A percentile compares a stretch with the other conserved stretches of the same genome.
Evolutionary conservation across 2,797 vertebrate genomes (phyloP).

Genomic region (Acanthurus lineatus): DNA sequence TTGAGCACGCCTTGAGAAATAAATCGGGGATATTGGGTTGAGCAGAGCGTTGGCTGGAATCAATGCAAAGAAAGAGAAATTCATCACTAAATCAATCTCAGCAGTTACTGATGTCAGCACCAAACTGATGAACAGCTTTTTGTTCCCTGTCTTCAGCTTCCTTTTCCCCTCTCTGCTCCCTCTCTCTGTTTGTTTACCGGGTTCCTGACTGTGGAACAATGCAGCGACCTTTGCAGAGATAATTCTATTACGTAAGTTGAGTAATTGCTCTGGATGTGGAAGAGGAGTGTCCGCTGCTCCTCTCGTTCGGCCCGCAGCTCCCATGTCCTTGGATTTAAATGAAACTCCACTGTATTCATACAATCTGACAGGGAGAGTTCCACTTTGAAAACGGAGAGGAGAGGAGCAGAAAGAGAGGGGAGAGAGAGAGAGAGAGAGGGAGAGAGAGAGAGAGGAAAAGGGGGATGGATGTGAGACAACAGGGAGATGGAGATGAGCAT

Average conservation of each 20-base stretch:
- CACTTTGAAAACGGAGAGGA: slow-evolving; percentile 27
- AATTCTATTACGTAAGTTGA: slow-evolving; percentile 80
- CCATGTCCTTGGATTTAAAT: slow-evolving; percentile 75
- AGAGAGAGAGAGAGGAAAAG: slow-evolving; percentile 1
- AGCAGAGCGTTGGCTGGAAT: slow-evolving; percentile 51
- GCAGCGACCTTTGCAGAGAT: slow-evolving; percentile 80
- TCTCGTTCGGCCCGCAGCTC: slow-evolving; percentile 59
- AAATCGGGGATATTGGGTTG: slow-evolving; percentile 57
- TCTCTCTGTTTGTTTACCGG: slow-evolving; percentile 65
- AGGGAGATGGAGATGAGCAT: slow-evolving; percentile 62
- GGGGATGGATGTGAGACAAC: slow-evolving; percentile 49
- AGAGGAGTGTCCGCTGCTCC: slow-evolving; percentile 60
- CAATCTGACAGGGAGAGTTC: slow-evolving; percentile 53
- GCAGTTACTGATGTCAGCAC: slow-evolving; percentile 61
- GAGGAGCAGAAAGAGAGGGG: not conserved
- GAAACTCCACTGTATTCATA: slow-evolving; percentile 64
- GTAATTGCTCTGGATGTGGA: slow-evolving; percentile 83
- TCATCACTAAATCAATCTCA: slow-evolving; percentile 59
- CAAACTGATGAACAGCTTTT: slow-evolving; percentile 48
- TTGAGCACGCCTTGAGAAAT: slow-evolving; percentile 52
- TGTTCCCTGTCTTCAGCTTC: slow-evolving; percentile 20
- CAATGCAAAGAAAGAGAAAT: slow-evolving; percentile 48
- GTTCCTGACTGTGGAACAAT: slow-evolving; percentile 68
- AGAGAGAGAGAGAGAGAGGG: not conserved
- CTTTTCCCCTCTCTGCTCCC: not conserved